Evolutionary conservation across 1,140 invertebrate genomes (phyloP).

Genomic region (Philopotamus ludificatus): DNA sequence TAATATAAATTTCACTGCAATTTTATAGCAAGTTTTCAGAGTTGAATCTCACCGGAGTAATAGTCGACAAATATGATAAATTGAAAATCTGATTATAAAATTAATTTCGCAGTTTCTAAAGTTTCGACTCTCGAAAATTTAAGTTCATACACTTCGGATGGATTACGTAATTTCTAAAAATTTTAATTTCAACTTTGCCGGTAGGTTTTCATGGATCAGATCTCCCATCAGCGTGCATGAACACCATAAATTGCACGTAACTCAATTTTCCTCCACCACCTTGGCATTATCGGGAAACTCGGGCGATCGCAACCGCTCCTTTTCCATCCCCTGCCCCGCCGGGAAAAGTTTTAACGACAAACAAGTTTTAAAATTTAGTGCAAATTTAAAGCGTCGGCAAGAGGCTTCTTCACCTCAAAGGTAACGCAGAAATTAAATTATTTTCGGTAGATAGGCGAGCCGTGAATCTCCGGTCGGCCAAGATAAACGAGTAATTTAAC

Average conservation of each 20-base stretch:
- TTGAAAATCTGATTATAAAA: too few relatives aligned
- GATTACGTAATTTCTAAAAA: background rate
- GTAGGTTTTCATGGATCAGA: background rate
- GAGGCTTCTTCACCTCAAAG: conserved; percentile 41
- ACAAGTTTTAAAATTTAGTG: conserved; percentile 43
- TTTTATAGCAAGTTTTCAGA: too few relatives aligned
- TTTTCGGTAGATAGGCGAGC: conserved; percentile 26
- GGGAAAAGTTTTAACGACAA: conserved; percentile 40
- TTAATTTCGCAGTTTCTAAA: too few relatives aligned
- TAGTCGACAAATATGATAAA: too few relatives aligned
- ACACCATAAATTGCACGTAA: conserved; percentile 2
- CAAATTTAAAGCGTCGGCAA: conserved; percentile 37
- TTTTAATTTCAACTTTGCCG: background rate
- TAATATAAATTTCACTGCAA: too few relatives aligned
- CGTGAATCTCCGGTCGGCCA: conserved; percentile 28
- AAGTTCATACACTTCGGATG: too few relatives aligned
- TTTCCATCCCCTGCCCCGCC: background rate
- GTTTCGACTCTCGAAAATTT: too few relatives aligned
- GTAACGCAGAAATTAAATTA: conserved; percentile 42
- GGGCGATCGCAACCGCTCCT: background rate
- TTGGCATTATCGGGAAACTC: background rate
- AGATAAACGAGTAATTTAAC: conserved; percentile 37
- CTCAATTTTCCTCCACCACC: conserved; percentile 2
- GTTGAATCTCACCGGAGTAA: too few relatives aligned
- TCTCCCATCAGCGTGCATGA: background rate